A percentile compares a stretch with the other conserved stretches of the same genome.
Evolutionary conservation across 2,113 vertebrate species (phyloP).

Genomic region (Zonotrichia leucophrys): DNA sequence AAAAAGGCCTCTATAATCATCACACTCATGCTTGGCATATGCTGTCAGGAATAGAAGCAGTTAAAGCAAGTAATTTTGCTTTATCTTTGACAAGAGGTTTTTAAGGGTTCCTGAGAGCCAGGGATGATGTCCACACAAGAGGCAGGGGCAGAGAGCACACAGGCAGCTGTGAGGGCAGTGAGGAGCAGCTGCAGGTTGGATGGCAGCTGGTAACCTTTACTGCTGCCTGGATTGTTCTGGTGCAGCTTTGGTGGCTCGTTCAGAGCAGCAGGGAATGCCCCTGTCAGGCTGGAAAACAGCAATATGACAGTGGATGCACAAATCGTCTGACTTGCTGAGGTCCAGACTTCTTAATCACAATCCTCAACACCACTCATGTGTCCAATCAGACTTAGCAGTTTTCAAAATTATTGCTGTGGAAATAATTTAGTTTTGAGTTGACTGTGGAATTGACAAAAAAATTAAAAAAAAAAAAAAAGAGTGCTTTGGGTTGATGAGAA

Average conservation of each 20-base stretch:
- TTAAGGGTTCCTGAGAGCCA: slow-evolving; percentile 1
- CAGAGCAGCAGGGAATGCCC: too few species aligned
- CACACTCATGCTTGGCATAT: neutral
- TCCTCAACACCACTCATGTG: neutral
- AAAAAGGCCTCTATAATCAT: neutral
- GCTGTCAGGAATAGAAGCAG: neutral
- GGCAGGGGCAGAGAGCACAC: too few species aligned
- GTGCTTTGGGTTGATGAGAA: neutral
- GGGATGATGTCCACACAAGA: too few species aligned
- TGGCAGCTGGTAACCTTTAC: too few species aligned
- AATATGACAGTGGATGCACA: too few species aligned
- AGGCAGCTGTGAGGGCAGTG: too few species aligned
- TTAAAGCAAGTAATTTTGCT: slow-evolving; percentile 18
- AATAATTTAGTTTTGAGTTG: neutral
- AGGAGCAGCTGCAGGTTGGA: too few species aligned
- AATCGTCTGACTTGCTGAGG: neutral
- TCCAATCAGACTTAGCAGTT: neutral
- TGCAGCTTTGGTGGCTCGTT: too few species aligned
- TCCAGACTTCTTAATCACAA: neutral
- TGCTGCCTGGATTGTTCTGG: too few species aligned
- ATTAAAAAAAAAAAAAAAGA: neutral
- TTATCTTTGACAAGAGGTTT: slow-evolving; percentile 11
- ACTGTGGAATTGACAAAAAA: neutral
- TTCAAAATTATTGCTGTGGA: neutral
- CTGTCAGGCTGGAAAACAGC: too few species aligned